Conservation (phyloP, 1,140 invertebrate genomes). For the Ectropis grisescens region DNA sequence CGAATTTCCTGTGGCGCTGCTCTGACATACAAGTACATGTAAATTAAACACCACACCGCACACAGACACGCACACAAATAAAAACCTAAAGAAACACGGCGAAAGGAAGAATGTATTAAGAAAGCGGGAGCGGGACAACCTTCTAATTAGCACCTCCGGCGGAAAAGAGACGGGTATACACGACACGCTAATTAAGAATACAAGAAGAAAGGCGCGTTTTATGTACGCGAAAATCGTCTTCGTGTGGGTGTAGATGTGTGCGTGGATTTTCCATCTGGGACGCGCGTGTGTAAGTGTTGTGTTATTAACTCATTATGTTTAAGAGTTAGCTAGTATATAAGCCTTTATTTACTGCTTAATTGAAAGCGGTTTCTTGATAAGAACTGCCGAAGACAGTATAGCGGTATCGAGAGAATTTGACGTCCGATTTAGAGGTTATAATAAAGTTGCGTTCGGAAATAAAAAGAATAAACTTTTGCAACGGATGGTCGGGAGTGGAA, state of each 20-base stretch:
- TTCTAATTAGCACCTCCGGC: conserved; percentile 54
- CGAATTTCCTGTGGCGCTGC: conserved; percentile 30
- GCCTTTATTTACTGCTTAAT: conserved; percentile 62
- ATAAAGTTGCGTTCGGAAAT: too few species aligned
- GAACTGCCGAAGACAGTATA: conserved; percentile 34
- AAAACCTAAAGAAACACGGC: conserved; percentile 68
- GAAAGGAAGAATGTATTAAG: conserved; percentile 71
- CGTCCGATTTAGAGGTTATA: too few species aligned
- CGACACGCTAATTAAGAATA: conserved; percentile 70
- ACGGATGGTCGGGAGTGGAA: too few species aligned
- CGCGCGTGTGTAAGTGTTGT: conserved; percentile 42
- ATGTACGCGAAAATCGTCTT: conserved; percentile 36
- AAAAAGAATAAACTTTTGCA: too few species aligned
- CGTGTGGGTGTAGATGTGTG: conserved; percentile 43
- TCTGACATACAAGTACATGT: conserved; percentile 67
- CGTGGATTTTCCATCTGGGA: conserved; percentile 50
- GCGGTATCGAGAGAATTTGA: too few species aligned
- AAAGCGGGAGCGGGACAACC: conserved; percentile 55
- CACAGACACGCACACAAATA: conserved; percentile 69
- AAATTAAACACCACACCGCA: conserved; percentile 68
- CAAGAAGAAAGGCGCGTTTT: conserved; percentile 69
- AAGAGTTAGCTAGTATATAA: conserved; percentile 63
- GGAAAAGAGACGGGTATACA: conserved; percentile 29
- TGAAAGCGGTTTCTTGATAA: conserved; percentile 61
- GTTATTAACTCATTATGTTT: conserved; percentile 68